Base-by-base conservation (phyloP, 2,113 vertebrate genomes). In the Opisthocomus hoazin region DNA sequence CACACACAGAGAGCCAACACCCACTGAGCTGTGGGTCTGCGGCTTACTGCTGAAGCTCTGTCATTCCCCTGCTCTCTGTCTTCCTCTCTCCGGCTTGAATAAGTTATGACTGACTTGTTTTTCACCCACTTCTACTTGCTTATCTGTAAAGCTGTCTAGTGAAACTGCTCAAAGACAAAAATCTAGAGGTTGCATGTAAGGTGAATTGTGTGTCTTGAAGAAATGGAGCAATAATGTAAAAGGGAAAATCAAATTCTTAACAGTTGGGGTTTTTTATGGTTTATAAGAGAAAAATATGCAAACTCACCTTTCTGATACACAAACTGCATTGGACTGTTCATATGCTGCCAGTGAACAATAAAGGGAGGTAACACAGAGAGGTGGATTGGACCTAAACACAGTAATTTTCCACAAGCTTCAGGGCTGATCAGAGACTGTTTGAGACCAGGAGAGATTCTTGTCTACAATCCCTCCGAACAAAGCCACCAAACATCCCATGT, bases 251-350 rank as follows among this genome's bases (percentile, higher is more conserved):
- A 66, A 87, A 81, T 78, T 86, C 46, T 34, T 61, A 80, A 32
- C 26, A 73, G 27, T 11, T 84, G 66, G 10, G 8, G 0, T 0
- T 4, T 41, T 83, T 94, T 75, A 43, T 54, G 41, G 17, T 61
- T 94, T 86, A 36, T 57, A 69, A 74, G 37, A 65, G n/a, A 50
- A 84, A 84, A 74, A 69, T 65, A 43, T 2, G 9, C 24, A 63
- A 82, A 63, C 15, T 91, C 74, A 87, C 53, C 80, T 96, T 96
- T 87, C 74, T 94, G 45, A 82, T 89, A 46, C 29, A 24, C 21
- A 12, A 53, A 11, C 60, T 77, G 20, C 53, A 48, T 68, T 48
- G n/a, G 53, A 29, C n/a, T 78, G 57, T 95, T 90, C 30, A 29
- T 57, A 34, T 8, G 20, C 76, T 89, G 70, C 48, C 69, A 68